Evolutionary conservation across 2,888 invertebrate genomes (phyloP), one percentile per base, ranked within the genome.

Genomic region (Merodon equestris): DNA sequence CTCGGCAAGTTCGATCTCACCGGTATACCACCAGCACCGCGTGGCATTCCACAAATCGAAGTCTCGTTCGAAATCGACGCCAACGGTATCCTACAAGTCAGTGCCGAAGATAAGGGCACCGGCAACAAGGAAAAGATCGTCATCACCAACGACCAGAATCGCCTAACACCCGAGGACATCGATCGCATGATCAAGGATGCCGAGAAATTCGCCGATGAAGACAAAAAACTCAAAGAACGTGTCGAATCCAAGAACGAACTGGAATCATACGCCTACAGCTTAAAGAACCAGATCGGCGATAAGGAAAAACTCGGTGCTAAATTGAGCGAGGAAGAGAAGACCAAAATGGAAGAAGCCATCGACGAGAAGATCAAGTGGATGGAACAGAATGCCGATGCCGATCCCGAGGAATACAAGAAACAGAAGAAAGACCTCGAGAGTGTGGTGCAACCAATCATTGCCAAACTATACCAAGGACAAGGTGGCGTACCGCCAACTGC

Each of bases 111-210:
- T 89, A 99, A 99, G 90, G 99, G 99, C 76, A 99, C 99, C 48
- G 99, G 99, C 71, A 98, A 98, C 91, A 94, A 97, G 86, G 98
- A 99, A 88, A 97, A 99, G 91, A 99, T 99, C 86, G 97, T 97
- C 76, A 99, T 99, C 88, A 98, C 98, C 84, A 99, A 99, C 87
- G 99, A 99, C 86, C 97, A 98, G 89, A 98, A 98, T 90, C 92
- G 98, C 82, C 90, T 99, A 81, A 97, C 97, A 12, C 98, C 98
- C 3, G 99, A 99, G 84, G 99, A 99, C 86, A 99, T 99, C 84
- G 98, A 99, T 87, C 92, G 97, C 81, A 99, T 99, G 99, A 98
- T 99, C 89, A 96, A 96, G 90, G 99, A 99, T 87, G 98, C 99
- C 0, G 99, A 99, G 90, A 97, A 96, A 89, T 99, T 98, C 90